A percentile compares a stretch with the other conserved stretches of the same genome.
Evolutionary conservation across 2,797 vertebrate species (phyloP).

Genomic region (Limosa lapponica): DNA sequence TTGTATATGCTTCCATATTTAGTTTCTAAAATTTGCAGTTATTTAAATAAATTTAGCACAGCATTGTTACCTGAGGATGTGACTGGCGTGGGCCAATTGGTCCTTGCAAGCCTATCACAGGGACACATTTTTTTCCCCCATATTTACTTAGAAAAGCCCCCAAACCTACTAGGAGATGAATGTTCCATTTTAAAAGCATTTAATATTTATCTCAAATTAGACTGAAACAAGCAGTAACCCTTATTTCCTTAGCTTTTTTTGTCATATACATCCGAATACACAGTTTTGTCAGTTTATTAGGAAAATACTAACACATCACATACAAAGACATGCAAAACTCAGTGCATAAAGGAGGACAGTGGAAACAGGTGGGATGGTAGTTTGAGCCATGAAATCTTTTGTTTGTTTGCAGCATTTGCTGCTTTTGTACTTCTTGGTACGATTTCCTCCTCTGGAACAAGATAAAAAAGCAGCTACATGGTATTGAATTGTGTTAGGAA

Average conservation of each 20-base stretch:
- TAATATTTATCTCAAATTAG: background rate
- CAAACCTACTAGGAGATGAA: background rate
- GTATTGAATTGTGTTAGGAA: background rate
- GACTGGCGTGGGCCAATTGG: fast-evolving
- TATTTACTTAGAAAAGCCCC: background rate
- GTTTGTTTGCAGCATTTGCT: background rate
- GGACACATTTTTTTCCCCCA: background rate
- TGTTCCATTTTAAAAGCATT: background rate
- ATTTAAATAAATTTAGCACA: background rate
- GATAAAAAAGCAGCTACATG: background rate
- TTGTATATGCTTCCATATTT: background rate
- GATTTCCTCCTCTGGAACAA: background rate
- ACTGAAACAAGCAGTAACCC: background rate
- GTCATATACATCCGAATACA: background rate
- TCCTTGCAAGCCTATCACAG: background rate
- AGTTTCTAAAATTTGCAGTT: background rate
- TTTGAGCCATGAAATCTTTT: background rate
- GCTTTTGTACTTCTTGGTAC: background rate
- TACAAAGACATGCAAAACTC: background rate
- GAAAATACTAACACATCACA: background rate
- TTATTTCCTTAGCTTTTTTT: background rate
- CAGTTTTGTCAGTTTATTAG: background rate
- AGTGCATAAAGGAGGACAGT: background rate
- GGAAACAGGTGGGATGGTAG: background rate
- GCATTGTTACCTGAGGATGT: background rate